phyloP scores from a whole-genome alignment of 2,113 vertebrate species.

The Rissa tridactyla region DNA sequence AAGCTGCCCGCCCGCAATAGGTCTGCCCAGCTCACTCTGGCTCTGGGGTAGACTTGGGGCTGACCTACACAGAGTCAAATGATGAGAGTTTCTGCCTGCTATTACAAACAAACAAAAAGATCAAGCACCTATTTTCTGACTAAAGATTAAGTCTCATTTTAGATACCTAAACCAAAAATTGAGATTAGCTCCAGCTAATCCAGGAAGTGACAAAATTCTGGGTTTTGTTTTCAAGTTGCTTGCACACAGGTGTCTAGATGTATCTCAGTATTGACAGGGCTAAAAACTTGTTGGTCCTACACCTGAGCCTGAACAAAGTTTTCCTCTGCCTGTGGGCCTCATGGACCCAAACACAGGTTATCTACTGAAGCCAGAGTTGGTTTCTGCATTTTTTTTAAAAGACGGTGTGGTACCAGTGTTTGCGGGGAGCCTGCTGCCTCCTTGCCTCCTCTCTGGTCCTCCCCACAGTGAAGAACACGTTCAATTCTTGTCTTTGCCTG shows the following conservation, averaged over 20 bases:
- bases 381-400: not conserved
- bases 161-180: not conserved
- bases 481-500: not conserved
- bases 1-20: not conserved
- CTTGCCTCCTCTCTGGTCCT: not conserved
- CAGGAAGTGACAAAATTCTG: not conserved
- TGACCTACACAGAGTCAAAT: not conserved
- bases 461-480: accelerated
- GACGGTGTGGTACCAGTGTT: no score
- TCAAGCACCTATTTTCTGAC: not conserved
- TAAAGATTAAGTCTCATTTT: not conserved
- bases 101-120: not conserved
- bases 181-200: not conserved
- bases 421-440: not conserved
- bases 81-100: not conserved
- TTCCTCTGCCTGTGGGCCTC: not conserved
- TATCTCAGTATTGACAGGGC: not conserved
- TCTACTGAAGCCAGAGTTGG: not conserved
- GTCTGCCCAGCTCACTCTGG: not conserved
- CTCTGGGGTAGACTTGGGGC: not conserved
- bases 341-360: not conserved
- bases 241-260: not conserved
- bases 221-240: not conserved
- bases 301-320: not conserved
- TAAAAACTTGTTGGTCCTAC: not conserved